A percentile compares a stretch with the other conserved stretches of the same genome.
Conservation (phyloP, 2,888 invertebrate genomes). For the Diplolepis rosae region DNA sequence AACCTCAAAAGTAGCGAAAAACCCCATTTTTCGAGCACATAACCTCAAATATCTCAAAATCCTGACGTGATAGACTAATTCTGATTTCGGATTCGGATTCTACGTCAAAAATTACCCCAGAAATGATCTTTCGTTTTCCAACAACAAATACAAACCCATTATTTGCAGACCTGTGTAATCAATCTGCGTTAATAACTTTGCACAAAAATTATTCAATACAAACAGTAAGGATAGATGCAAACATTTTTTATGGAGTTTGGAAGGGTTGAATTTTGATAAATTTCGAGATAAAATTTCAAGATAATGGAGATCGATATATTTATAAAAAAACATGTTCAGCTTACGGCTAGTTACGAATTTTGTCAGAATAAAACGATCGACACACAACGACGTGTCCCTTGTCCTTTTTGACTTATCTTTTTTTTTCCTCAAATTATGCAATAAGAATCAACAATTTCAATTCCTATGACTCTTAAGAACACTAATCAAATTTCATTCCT, state of each 20-base stretch:
- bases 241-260: constrained; percentile 2
- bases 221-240: too few relatives aligned
- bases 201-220: too few relatives aligned
- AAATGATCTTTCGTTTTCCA: too few relatives aligned
- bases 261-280: constrained; percentile 9
- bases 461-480: constrained; percentile 6
- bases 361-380: constrained; percentile 1
- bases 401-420: not conserved
- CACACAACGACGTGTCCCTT: constrained; percentile 6
- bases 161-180: too few relatives aligned
- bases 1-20: too few relatives aligned
- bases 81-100: too few relatives aligned
- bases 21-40: too few relatives aligned
- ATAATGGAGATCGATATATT: constrained; percentile 23
- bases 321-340: constrained; percentile 19
- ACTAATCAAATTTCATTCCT: constrained; percentile 5
- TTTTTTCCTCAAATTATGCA: not conserved
- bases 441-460: constrained; percentile 17
- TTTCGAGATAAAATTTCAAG: not conserved
- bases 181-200: too few relatives aligned
- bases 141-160: too few relatives aligned
- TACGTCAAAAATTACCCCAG: too few relatives aligned
- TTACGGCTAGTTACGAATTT: not conserved
- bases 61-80: too few relatives aligned
- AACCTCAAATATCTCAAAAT: too few relatives aligned